Base-by-base conservation (phyloP, 2,113 vertebrate species). In the Phrynocephalus versicolor region DNA sequence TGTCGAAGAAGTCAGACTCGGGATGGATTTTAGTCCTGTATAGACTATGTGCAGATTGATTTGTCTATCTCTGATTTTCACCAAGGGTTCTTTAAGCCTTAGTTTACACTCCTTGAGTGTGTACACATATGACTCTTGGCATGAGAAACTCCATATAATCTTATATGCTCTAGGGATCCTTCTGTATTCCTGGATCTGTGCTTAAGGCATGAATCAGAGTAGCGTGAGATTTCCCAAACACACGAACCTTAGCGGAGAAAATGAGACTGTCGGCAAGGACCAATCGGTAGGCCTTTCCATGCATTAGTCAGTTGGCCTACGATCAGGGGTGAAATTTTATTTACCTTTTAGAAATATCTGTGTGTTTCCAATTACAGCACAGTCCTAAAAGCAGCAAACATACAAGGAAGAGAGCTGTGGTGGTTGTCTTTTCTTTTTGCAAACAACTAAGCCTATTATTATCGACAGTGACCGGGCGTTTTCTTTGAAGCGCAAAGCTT, bases 401-500 rank as follows among this genome's bases (percentile, higher is more conserved):
- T 27, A 37, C 3, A 45, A 82, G 21, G 37, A n/a, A 19, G 71
- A 45, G 1, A 8, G n/a, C 27, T 70, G 33, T 78, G 41, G 6
- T 18, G 5, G 69, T 85, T 79, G 83, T 21, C 57, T 51, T 72
- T 75, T 13, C 23, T 67, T 58, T n/a, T 13, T 39, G 74, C 85
- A n/a, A 86, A 67, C 71, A 79, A 87, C 41, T 4, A 83, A 79
- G 15, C 41, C 23, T 69, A 60, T 88, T 55, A 14, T 85, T 79
- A 67, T 23, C 30, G 67, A 71, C n/a, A 82, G 45, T 60, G 18
- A 19, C 23, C 75, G 86, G 21, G 58, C n/a, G 16, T 25, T 58
- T 27, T 83, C 57, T 39, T 71, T 35, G 10, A 1, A 25, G 57
- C 25, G 58, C 30, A 65, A 74, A 73, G 13, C 21, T 86, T 23